phyloP scores from a whole-genome alignment of 2,888 invertebrate species.

The Nymphalis polychloros region DNA sequence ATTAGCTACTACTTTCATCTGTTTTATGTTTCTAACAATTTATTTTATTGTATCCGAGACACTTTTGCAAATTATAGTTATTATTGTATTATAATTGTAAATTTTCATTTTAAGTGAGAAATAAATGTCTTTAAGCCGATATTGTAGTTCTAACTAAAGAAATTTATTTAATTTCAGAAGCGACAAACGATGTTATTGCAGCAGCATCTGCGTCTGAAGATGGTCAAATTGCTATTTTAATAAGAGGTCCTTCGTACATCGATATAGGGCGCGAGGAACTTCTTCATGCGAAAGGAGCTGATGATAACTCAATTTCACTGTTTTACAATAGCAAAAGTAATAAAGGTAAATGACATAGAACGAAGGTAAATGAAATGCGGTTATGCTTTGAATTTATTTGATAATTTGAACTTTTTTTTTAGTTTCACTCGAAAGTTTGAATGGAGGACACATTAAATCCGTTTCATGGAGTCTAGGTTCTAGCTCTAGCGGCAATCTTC shows the following conservation, averaged over 20 bases:
- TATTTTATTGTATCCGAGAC: no score
- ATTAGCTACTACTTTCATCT: no score
- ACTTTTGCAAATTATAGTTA: no score
- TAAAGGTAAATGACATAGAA: conserved; percentile 55
- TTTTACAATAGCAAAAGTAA: conserved; percentile 66
- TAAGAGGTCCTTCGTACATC: conserved; percentile 59
- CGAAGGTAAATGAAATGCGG: not conserved
- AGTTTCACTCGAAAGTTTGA: conserved; percentile 86
- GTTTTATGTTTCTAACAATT: no score
- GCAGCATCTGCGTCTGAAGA: conserved; percentile 54
- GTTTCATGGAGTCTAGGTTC: conserved; percentile 84
- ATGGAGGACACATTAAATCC: conserved; percentile 80
- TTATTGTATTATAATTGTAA: no score
- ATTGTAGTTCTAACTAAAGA: not conserved
- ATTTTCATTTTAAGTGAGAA: no score
- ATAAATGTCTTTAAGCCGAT: no score
- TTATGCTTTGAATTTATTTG: not conserved
- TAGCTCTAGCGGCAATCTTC: conserved; percentile 75
- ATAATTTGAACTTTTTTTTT: conserved; percentile 40
- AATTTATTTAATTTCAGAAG: conserved; percentile 54
- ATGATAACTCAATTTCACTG: conserved; percentile 62
- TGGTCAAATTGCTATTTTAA: conserved; percentile 63
- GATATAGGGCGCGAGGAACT: conserved; percentile 59
- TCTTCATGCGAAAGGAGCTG: conserved; percentile 59
- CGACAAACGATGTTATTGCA: conserved; percentile 57